Percentiles rank a stretch among this genome's conserved stretches.
phyloP scores from a whole-genome alignment of 92 coral and sea anemone species.

The Porites rus region DNA sequence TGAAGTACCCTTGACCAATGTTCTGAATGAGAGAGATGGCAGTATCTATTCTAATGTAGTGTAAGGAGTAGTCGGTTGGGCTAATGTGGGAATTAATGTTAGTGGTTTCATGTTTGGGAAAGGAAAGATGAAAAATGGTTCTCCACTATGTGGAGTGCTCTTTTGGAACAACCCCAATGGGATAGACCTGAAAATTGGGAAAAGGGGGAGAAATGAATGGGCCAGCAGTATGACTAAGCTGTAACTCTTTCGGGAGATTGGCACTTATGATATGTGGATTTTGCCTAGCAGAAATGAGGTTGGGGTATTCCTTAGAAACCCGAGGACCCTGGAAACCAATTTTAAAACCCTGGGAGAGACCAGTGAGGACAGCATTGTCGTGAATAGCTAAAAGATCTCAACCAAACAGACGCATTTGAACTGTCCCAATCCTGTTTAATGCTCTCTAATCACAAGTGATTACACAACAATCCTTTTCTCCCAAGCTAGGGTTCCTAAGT shows the following conservation, averaged over 20 bases:
- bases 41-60: background rate
- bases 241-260: background rate
- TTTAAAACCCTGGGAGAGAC: background rate
- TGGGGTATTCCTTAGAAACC: background rate
- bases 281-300: background rate
- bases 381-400: too few species aligned
- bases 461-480: too few species aligned
- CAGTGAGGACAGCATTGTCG: background rate
- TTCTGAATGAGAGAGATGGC: background rate
- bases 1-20: too few species aligned
- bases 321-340: background rate
- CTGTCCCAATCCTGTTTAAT: too few species aligned
- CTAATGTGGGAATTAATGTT: background rate
- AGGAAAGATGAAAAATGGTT: conserved; percentile 8
- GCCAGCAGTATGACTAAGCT: background rate
- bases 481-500: too few species aligned
- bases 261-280: background rate
- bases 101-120: background rate
- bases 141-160: background rate
- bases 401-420: too few species aligned
- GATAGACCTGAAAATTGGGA: conserved; percentile 6
- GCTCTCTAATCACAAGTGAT: too few species aligned
- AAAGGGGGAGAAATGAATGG: conserved; percentile 5
- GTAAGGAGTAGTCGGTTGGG: background rate
- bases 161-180: conserved; percentile 1